Percentiles rank a stretch among this genome's conserved stretches.
phyloP scores from a whole-genome alignment of 2,113 vertebrate species.

The Petaurus breviceps region DNA sequence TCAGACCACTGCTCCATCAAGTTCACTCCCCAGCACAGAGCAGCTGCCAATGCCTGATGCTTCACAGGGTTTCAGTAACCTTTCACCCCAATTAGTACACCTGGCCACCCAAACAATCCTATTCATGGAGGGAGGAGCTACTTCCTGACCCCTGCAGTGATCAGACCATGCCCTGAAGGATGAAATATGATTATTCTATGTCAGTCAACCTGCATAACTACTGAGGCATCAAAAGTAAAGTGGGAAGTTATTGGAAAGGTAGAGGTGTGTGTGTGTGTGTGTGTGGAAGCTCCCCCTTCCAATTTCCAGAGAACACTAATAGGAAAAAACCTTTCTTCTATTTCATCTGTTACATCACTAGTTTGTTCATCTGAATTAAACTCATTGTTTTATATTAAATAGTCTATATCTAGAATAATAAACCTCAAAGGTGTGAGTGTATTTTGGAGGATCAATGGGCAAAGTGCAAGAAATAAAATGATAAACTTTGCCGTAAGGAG shows the following conservation, averaged over 20 bases:
- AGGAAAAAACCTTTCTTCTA: conserved; percentile 29
- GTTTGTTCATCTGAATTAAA: conserved; percentile 46
- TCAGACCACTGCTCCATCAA: neutral
- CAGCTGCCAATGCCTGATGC: neutral
- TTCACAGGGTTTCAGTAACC: conserved; percentile 28
- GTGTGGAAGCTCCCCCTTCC: neutral
- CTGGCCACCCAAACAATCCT: conserved; percentile 39
- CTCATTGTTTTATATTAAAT: conserved; percentile 40
- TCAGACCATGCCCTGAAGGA: conserved; percentile 9
- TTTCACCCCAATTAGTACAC: conserved; percentile 40
- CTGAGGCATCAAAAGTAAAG: conserved; percentile 30
- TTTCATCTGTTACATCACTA: conserved; percentile 6
- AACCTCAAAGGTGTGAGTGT: neutral
- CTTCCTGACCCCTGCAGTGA: conserved; percentile 3
- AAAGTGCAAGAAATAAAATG: conserved; percentile 38
- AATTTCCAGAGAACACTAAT: conserved; percentile 28
- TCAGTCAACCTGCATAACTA: neutral
- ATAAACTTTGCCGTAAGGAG: conserved; percentile 36
- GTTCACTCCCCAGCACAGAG: neutral
- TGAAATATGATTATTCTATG: conserved; percentile 37
- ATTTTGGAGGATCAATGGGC: neutral
- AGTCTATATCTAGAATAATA: conserved; percentile 34
- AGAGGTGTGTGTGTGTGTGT: neutral
- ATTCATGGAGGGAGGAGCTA: neutral
- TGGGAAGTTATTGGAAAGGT: neutral